phyloP scores from a whole-genome alignment of 2,113 vertebrate genomes.

The Lucifuga dentata region DNA sequence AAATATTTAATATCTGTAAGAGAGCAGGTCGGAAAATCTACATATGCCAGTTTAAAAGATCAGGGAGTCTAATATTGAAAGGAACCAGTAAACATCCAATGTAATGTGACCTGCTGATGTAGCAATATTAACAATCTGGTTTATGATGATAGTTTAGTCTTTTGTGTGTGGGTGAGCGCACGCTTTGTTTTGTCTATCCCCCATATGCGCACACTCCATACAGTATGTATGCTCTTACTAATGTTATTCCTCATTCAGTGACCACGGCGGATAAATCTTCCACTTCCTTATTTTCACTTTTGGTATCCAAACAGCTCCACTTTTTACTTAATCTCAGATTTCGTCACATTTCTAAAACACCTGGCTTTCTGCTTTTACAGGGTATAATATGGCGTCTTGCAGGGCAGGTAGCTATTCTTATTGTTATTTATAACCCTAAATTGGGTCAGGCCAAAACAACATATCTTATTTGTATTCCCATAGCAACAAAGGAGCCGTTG shows the following conservation, averaged over 20 bases:
- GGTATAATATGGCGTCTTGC: conserved; percentile 42
- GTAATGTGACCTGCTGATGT: too few relatives aligned
- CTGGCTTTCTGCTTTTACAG: conserved; percentile 51
- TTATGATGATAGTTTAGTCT: too few relatives aligned
- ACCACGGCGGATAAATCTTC: conserved; percentile 1
- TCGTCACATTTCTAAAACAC: conserved; percentile 41
- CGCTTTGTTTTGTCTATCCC: background rate
- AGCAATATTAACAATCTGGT: too few relatives aligned
- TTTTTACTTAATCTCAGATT: background rate
- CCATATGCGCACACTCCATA: background rate
- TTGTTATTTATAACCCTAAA: conserved; percentile 80
- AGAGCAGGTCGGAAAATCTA: too few relatives aligned
- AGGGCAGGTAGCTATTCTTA: conserved; percentile 61
- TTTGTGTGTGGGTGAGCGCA: too few relatives aligned
- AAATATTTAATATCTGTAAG: too few relatives aligned
- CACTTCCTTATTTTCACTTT: background rate
- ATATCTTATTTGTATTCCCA: conserved; percentile 76
- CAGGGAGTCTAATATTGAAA: too few relatives aligned
- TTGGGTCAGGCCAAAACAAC: conserved; percentile 78
- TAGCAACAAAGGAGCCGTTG: conserved; percentile 65
- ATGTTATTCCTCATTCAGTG: conserved; percentile 10
- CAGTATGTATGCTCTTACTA: background rate
- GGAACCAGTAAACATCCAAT: too few relatives aligned
- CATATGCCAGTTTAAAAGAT: too few relatives aligned
- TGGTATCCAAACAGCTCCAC: background rate